Conservation (phyloP, 2,797 vertebrate genomes). For the Lithobates pipiens region DNA sequence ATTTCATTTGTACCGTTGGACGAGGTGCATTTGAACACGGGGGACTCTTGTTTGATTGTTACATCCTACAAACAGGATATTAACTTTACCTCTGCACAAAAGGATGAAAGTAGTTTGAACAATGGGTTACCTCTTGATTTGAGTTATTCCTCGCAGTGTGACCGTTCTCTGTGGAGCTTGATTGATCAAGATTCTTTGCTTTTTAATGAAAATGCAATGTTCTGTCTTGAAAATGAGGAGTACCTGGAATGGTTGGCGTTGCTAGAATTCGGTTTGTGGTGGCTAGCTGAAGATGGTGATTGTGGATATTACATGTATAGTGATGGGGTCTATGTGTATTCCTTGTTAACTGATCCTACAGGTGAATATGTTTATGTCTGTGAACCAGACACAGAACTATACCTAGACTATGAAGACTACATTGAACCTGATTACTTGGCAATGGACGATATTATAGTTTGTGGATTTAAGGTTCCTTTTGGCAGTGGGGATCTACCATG, state of each 20-base stretch:
- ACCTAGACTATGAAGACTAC: constrained; percentile 75
- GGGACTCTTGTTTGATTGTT: constrained; percentile 76
- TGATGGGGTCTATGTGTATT: constrained; percentile 92
- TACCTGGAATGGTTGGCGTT: constrained; percentile 91
- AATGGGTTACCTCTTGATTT: constrained; percentile 79
- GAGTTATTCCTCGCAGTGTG: constrained; percentile 74
- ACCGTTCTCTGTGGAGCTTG: constrained; percentile 68
- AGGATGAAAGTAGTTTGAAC: constrained; percentile 67
- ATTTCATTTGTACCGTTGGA: constrained; percentile 79
- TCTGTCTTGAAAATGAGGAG: constrained; percentile 83
- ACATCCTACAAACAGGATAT: constrained; percentile 76
- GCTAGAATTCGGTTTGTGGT: constrained; percentile 94
- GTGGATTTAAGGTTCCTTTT: constrained; percentile 91
- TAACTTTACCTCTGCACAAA: constrained; percentile 72
- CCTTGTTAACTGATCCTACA: constrained; percentile 89
- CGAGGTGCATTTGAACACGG: constrained; percentile 72
- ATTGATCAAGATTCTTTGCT: constrained; percentile 74
- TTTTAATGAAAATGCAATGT: constrained; percentile 75
- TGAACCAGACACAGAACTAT: constrained; percentile 75
- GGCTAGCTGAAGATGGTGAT: constrained; percentile 91
- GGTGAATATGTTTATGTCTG: constrained; percentile 92
- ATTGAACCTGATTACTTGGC: constrained; percentile 70
- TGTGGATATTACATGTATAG: constrained; percentile 96
- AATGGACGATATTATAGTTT: constrained; percentile 84
- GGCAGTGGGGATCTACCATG: constrained; percentile 88